Evolutionary conservation across 2,888 invertebrate species (phyloP), one percentile per base, ranked within the genome.

Genomic region (Steromphala cineraria): DNA sequence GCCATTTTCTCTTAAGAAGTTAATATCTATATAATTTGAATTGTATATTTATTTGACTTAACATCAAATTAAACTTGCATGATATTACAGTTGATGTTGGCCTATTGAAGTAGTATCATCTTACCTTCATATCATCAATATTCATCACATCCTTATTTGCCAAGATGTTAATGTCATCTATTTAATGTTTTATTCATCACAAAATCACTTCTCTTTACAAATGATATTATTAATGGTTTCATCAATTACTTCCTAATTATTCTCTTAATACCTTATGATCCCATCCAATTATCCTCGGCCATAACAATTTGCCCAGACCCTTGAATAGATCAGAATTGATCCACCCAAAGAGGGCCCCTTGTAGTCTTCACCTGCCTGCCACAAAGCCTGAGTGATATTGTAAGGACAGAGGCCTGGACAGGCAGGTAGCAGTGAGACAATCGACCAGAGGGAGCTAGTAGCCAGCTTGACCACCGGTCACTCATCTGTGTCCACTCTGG

Each of bases 401-500:
- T 28, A 28, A 62, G 24, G 62, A 62, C 62, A 62, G 62, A 62
- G 62, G 62, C 62, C 4, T 28, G 19, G 46, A n/a, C 7, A 40
- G 19, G 40, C 71, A 71, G 71, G 71, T 71, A 71, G 36, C 71
- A 71, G 71, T 71, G 71, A 31, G 71, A 71, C 31, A 36, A 40
- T 19, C 40, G 40, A 36, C 40, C 19, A 28, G 24, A 62, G 28
- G 28, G 62, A 62, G 62, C 62, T 62, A 28, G 62, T 36, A 71
- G 40, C 28, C 71, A 71, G 71, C 8, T 19, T 15, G 40, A 36
- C 71, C 36, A 36, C 17, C 40, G 36, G 71, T 36, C 71, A 71
- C n/a, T 71, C 71, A 71, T 28, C 71, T 71, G 71, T 71, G 71
- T 71, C 71, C 71, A 71, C 36, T 36, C 28, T 36, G 31, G 71